phyloP scores from a whole-genome alignment of 1,140 invertebrate species.

The Idris sp. region DNA sequence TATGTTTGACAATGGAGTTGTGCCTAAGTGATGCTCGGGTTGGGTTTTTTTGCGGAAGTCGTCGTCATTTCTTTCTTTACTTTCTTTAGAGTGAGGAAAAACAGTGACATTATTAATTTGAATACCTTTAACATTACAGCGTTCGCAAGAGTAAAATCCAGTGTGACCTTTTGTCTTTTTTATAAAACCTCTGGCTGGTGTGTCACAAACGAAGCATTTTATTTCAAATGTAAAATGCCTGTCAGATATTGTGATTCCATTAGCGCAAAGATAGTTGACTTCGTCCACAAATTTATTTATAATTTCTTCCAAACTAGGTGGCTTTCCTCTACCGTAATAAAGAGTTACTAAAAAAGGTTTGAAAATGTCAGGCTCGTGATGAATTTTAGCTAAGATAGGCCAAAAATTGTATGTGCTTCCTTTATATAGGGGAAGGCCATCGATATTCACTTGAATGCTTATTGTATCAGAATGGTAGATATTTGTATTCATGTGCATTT shows the following conservation, averaged over 20 bases:
- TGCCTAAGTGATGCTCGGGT: conserved; percentile 3
- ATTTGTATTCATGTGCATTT: neutral
- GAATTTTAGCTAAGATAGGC: conserved; percentile 18
- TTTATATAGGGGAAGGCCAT: conserved; percentile 23
- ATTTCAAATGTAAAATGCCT: conserved; percentile 5
- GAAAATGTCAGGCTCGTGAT: conserved; percentile 12
- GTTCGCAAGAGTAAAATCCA: conserved; percentile 14
- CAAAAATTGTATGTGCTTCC: conserved; percentile 9
- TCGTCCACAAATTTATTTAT: conserved; percentile 12
- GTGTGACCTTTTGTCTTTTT: conserved; percentile 22
- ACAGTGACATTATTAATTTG: neutral
- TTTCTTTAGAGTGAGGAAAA: neutral
- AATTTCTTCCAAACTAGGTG: conserved; percentile 1
- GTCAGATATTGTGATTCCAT: conserved; percentile 14
- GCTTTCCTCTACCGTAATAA: conserved; percentile 16
- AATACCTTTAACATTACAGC: conserved; percentile 21
- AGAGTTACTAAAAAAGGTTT: conserved; percentile 8
- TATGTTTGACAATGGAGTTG: conserved; percentile 3
- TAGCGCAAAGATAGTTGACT: conserved; percentile 1
- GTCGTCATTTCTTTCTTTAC: neutral
- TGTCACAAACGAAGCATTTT: conserved; percentile 22
- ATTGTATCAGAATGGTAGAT: conserved; percentile 3
- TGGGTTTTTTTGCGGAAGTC: conserved; percentile 4
- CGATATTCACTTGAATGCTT: too few species aligned
- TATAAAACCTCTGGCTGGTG: conserved; percentile 27